These are phyloP conservation scores for Anisognathus igniventris DNA, from an alignment of 2,797 vertebrate genomes.

Conservation along the genomic window DNA sequence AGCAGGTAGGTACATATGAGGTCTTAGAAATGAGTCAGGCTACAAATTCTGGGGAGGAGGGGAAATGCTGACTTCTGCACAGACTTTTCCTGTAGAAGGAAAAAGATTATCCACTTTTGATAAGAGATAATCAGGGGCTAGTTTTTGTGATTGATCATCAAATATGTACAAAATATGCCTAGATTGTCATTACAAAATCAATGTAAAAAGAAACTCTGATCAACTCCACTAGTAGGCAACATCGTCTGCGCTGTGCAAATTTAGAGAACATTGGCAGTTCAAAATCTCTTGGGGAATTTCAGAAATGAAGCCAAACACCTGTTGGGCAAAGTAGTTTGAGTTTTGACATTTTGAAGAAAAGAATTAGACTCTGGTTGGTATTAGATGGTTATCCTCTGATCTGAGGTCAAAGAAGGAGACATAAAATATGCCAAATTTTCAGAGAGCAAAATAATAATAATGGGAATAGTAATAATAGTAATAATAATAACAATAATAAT, in stretches of 20 bases:
- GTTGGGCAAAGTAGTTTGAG: neutral
- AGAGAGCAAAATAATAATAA: neutral
- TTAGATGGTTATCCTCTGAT: neutral
- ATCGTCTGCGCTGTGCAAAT: accelerated
- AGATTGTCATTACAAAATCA: neutral
- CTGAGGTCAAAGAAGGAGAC: neutral
- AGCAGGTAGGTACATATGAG: accelerated
- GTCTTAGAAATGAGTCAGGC: neutral
- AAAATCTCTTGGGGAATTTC: neutral
- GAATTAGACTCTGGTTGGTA: neutral
- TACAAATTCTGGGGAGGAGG: accelerated
- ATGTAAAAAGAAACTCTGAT: neutral
- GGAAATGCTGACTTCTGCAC: neutral
- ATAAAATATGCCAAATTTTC: neutral
- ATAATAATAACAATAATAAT: neutral
- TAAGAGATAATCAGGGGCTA: neutral
- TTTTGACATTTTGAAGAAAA: neutral
- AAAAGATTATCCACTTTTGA: neutral
- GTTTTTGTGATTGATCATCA: neutral
- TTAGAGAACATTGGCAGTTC: neutral
- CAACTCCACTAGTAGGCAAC: neutral
- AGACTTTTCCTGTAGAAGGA: neutral
- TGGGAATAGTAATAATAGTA: too few relatives aligned
- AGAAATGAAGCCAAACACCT: neutral
- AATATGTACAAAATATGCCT: neutral